These are phyloP conservation scores for Hipposideros larvatus DNA, from an alignment of 2,797 vertebrate species.

Conservation along the genomic window DNA sequence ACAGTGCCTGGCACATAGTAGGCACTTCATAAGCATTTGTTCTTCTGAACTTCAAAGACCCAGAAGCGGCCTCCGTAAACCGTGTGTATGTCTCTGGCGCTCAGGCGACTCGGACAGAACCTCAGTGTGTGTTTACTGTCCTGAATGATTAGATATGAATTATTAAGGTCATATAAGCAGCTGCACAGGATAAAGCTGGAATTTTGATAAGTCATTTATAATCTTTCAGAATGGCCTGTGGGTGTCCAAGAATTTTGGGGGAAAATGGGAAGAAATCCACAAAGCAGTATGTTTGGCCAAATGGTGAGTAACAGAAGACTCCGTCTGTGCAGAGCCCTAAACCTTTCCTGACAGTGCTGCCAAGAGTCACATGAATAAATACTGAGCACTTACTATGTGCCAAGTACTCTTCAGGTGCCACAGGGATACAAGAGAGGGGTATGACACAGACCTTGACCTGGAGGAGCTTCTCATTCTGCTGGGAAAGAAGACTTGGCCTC, in stretches of 20 bases:
- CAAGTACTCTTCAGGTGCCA: constrained; percentile 17
- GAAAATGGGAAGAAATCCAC: constrained; percentile 93
- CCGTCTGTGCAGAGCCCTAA: constrained; percentile 58
- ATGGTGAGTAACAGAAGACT: constrained; percentile 92
- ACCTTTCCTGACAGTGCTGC: constrained; percentile 51
- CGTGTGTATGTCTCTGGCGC: background rate
- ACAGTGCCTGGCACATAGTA: background rate
- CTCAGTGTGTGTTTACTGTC: constrained; percentile 31
- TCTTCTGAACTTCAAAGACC: background rate
- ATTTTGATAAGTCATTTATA: constrained; percentile 84
- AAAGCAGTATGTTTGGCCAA: constrained; percentile 94
- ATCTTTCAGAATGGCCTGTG: constrained; percentile 93
- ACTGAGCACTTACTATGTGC: background rate
- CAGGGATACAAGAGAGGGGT: background rate
- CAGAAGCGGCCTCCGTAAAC: background rate
- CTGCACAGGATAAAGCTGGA: constrained; percentile 76
- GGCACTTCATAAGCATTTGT: constrained; percentile 50
- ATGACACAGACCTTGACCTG: constrained; percentile 12
- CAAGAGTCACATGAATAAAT: constrained; percentile 62
- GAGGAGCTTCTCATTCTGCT: background rate
- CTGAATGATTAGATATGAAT: constrained; percentile 52
- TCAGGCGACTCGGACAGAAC: background rate
- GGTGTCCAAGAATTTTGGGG: constrained; percentile 94
- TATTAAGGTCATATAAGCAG: constrained; percentile 66
- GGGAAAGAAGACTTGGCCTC: background rate